Percentiles rank a stretch among this genome's conserved stretches.
Evolutionary conservation across 2,797 vertebrate genomes (phyloP).

Genomic region (Phalloptychus januarius): DNA sequence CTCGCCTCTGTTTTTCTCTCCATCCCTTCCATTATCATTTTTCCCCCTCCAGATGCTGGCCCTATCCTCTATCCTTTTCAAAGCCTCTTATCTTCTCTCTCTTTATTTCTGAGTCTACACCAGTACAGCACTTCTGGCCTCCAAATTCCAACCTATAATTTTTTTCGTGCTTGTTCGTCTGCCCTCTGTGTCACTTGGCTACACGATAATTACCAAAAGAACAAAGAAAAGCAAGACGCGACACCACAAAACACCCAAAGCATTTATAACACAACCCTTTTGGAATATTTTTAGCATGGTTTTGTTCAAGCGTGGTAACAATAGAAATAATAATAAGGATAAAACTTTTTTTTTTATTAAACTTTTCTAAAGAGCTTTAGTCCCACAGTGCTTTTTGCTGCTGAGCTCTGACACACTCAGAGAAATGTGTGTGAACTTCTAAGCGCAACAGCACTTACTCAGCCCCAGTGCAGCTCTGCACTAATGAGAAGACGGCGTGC

Average conservation of each 20-base stretch:
- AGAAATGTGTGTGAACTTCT: conserved; percentile 58
- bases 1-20: conserved; percentile 50
- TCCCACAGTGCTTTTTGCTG: conserved; percentile 37
- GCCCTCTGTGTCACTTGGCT: conserved; percentile 23
- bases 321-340: conserved; percentile 44
- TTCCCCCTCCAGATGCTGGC: conserved; percentile 26
- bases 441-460: conserved; percentile 62
- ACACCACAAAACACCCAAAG: conserved; percentile 3
- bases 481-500: conserved; percentile 67
- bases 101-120: conserved; percentile 25
- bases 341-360: conserved; percentile 41
- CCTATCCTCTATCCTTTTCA: conserved; percentile 26
- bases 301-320: conserved; percentile 7
- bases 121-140: conserved; percentile 50
- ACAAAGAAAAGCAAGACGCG: conserved; percentile 21
- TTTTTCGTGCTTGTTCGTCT: conserved; percentile 24
- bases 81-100: conserved; percentile 52
- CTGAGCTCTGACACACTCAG: conserved; percentile 56
- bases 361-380: conserved; percentile 30
- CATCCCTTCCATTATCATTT: conserved; percentile 49
- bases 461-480: conserved; percentile 55
- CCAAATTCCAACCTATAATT: conserved; percentile 60
- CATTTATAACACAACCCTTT: conserved; percentile 7
- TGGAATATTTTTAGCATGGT: conserved; percentile 4
- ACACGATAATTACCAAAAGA: conserved; percentile 33